These are phyloP conservation scores for Pterois miles DNA, from an alignment of 2,797 vertebrate species.

Conservation along the genomic window DNA sequence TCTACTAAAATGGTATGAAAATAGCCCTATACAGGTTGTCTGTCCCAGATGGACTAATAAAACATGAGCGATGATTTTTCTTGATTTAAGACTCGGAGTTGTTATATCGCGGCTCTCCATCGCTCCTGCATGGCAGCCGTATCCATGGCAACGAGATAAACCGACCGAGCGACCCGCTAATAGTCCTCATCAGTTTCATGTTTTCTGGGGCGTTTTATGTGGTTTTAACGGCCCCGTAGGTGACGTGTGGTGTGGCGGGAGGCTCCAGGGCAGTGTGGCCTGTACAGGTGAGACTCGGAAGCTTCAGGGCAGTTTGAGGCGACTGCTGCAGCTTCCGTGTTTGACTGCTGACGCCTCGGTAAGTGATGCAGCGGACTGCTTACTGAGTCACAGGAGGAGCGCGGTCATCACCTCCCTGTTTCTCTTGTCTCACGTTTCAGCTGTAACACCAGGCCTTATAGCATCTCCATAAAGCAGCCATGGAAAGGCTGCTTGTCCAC, in stretches of 20 bases:
- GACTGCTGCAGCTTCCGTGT: background rate
- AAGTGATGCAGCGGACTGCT: background rate
- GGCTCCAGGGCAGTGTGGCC: background rate
- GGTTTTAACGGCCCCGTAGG: background rate
- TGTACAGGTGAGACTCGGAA: background rate
- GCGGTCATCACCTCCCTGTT: background rate
- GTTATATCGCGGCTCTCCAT: background rate
- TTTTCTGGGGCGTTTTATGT: background rate
- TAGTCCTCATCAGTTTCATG: background rate
- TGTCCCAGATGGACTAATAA: background rate
- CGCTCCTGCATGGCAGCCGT: conserved; percentile 6
- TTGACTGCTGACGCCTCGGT: background rate
- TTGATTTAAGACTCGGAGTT: too few species aligned
- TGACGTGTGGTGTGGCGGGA: too few species aligned
- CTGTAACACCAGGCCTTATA: background rate
- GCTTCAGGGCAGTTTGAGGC: background rate
- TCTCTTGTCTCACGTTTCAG: conserved; percentile 9
- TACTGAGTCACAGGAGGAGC: background rate
- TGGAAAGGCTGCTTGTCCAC: conserved; percentile 35
- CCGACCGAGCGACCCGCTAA: background rate
- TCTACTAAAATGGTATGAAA: background rate
- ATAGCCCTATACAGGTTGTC: background rate
- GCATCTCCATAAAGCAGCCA: conserved; percentile 10
- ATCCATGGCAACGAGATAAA: conserved; percentile 50
- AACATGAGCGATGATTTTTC: too few species aligned